These are phyloP conservation scores for Ashinkailepas kermadecensis DNA, from an alignment of 2,888 invertebrate genomes.

Conservation along the genomic window DNA sequence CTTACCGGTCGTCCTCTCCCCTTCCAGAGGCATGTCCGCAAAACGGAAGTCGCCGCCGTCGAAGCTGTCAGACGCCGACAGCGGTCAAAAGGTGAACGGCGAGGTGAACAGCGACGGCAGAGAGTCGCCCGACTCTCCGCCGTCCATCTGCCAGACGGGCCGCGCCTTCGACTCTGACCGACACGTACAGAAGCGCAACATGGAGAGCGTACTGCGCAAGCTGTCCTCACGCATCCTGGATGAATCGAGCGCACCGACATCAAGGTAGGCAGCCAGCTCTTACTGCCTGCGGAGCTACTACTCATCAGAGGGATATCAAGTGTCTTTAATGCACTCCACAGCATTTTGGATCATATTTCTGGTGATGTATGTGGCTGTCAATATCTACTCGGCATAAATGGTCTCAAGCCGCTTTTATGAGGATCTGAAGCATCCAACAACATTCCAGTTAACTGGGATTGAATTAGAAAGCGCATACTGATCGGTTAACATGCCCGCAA, in stretches of 20 bases:
- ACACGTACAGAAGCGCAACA: background rate
- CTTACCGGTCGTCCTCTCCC: background rate
- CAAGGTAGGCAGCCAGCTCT: too few relatives aligned
- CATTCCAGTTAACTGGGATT: too few relatives aligned
- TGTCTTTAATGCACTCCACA: too few relatives aligned
- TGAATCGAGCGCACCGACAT: background rate
- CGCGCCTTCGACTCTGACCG: background rate
- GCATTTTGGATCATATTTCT: too few relatives aligned
- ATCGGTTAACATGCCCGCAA: too few relatives aligned
- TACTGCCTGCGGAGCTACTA: too few relatives aligned
- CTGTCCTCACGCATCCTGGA: background rate
- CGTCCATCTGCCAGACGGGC: background rate
- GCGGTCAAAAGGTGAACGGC: background rate
- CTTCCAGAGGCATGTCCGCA: background rate
- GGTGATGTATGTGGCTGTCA: too few relatives aligned
- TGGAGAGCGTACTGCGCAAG: constrained; percentile 3
- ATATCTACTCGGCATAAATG: too few relatives aligned
- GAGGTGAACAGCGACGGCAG: background rate
- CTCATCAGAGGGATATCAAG: too few relatives aligned
- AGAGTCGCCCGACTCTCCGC: background rate
- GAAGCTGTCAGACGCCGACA: background rate
- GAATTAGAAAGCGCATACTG: too few relatives aligned
- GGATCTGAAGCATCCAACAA: too few relatives aligned
- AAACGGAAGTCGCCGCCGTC: constrained; percentile 19
- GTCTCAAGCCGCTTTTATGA: too few relatives aligned